Evolutionary conservation across 1,140 invertebrate genomes (phyloP).

Genomic region (Nasonia vitripennis): DNA sequence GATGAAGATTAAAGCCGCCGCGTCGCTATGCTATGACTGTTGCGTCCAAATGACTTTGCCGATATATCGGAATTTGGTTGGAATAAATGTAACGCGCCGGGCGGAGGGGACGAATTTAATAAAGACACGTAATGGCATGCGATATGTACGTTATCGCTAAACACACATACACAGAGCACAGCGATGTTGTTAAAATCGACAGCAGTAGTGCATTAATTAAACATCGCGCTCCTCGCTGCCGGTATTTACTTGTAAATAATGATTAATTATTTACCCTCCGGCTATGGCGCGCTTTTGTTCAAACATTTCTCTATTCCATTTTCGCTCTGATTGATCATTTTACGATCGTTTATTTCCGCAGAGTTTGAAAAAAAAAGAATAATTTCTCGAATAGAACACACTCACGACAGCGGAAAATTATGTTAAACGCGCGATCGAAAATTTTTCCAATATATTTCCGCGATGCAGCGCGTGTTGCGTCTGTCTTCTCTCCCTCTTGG

Average conservation of each 20-base stretch:
- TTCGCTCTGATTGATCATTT: too few species aligned
- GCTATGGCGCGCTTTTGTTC: background rate
- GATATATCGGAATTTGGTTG: background rate
- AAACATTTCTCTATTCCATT: background rate
- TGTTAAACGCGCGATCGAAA: background rate
- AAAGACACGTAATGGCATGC: background rate
- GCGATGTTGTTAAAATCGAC: background rate
- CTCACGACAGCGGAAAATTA: background rate
- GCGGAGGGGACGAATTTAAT: background rate
- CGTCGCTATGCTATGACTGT: background rate
- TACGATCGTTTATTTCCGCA: too few species aligned
- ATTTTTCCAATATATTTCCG: constrained; percentile 28
- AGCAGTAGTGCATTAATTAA: constrained; percentile 1
- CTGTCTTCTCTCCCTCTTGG: background rate
- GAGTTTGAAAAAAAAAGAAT: background rate
- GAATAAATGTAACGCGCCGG: background rate
- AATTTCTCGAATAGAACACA: background rate
- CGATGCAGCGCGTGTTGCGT: background rate
- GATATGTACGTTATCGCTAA: background rate
- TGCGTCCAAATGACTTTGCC: background rate
- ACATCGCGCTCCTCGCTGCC: background rate
- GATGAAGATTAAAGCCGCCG: too few species aligned
- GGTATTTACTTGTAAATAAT: background rate
- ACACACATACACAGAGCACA: background rate
- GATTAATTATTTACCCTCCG: background rate